Evolutionary conservation across 2,888 invertebrate species (phyloP).

Genomic region (Herminia tarsipennalis): DNA sequence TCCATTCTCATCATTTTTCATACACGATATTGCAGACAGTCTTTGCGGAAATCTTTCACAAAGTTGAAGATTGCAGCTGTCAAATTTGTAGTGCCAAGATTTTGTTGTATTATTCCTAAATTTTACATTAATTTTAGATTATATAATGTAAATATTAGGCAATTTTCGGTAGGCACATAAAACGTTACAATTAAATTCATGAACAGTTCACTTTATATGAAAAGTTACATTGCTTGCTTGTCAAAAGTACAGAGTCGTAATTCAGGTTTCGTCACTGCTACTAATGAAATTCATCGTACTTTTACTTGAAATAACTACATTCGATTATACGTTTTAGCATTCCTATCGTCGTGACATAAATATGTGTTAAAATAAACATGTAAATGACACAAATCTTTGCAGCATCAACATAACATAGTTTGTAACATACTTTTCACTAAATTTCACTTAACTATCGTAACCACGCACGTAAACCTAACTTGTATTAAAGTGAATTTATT

Average conservation of each 20-base stretch:
- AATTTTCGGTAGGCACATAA: background rate
- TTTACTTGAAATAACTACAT: background rate
- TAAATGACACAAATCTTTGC: background rate
- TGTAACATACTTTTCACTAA: background rate
- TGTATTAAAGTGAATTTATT: background rate
- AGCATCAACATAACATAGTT: background rate
- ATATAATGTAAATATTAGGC: constrained; percentile 28
- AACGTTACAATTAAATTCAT: constrained; percentile 3
- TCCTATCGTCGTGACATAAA: constrained; percentile 1
- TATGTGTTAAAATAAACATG: background rate
- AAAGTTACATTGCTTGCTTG: constrained; percentile 16
- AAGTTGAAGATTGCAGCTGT: constrained; percentile 68
- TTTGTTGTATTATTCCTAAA: constrained; percentile 43
- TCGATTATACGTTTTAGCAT: no score
- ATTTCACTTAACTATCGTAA: no score
- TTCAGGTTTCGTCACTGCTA: constrained; percentile 31
- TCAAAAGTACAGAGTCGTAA: constrained; percentile 16
- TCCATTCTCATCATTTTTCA: constrained; percentile 27
- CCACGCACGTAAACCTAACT: background rate
- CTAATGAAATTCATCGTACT: constrained; percentile 8
- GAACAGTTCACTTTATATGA: constrained; percentile 12
- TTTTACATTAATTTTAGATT: constrained; percentile 30
- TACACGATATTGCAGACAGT: constrained; percentile 24
- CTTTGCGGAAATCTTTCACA: constrained; percentile 42
- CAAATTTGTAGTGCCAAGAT: constrained; percentile 57